These are phyloP conservation scores for Porphyrio hochstetteri DNA, from an alignment of 2,113 vertebrate species.

Conservation along the genomic window DNA sequence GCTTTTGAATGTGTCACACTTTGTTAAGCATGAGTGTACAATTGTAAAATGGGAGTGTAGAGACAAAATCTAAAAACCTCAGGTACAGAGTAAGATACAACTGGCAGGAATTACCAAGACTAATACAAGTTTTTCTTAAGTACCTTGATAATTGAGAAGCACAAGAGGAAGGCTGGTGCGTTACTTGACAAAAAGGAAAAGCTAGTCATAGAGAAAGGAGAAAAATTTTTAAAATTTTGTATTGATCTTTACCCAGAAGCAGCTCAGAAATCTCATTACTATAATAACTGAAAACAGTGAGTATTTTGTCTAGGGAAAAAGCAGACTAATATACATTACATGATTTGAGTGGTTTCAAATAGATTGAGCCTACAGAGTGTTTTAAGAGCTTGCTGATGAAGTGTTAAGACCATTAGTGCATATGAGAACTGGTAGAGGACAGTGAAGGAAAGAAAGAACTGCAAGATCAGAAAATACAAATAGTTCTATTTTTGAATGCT, in stretches of 20 bases:
- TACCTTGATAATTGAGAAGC: neutral
- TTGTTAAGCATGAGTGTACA: neutral
- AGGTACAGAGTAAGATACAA: neutral
- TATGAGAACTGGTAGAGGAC: neutral
- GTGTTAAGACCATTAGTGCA: neutral
- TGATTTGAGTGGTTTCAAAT: neutral
- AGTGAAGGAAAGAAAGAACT: neutral
- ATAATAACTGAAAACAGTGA: neutral
- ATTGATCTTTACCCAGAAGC: neutral
- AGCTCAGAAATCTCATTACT: neutral
- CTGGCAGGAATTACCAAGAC: neutral
- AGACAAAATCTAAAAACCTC: neutral
- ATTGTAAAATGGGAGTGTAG: neutral
- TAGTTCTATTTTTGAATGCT: neutral
- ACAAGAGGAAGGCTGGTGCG: neutral
- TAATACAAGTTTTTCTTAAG: neutral
- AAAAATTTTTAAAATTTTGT: neutral
- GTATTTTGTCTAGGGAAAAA: neutral
- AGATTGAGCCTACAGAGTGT: neutral
- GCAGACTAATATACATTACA: neutral
- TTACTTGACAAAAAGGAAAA: neutral
- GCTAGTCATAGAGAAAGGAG: neutral
- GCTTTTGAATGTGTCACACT: neutral
- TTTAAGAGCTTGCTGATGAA: neutral
- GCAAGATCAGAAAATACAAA: neutral